Conservation (phyloP, 2,113 vertebrate genomes). For the Oplegnathus fasciatus region DNA sequence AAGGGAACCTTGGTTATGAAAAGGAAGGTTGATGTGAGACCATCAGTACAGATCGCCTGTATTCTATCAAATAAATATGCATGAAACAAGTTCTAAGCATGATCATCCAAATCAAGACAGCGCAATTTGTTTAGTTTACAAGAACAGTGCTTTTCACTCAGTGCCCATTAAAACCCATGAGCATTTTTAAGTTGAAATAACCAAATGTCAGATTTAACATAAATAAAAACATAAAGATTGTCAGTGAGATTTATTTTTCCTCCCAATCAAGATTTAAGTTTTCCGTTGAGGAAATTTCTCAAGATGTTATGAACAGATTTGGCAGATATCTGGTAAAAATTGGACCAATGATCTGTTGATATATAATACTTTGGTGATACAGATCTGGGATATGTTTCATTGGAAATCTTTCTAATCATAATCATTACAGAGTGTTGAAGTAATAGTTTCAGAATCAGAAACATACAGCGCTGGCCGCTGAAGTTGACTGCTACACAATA, state of each 20-base stretch:
- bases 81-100: neutral
- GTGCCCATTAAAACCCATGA: neutral
- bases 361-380: neutral
- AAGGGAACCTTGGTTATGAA: neutral
- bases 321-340: neutral
- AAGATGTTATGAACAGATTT: neutral
- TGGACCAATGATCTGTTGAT: neutral
- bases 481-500: neutral
- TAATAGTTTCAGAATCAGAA: neutral
- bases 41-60: neutral
- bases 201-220: neutral
- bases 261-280: neutral
- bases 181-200: neutral
- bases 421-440: neutral
- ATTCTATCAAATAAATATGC: too few relatives aligned
- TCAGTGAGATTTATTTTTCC: neutral
- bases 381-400: neutral
- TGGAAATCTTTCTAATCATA: neutral
- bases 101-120: neutral
- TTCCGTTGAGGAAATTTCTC: neutral
- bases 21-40: too few relatives aligned
- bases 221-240: neutral
- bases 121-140: neutral
- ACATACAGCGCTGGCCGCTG: neutral
- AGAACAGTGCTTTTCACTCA: too few relatives aligned